Percentiles rank a stretch among this genome's conserved stretches.
Conservation (phyloP, 2,113 vertebrate species). For the Thamnophis sirtalis region DNA sequence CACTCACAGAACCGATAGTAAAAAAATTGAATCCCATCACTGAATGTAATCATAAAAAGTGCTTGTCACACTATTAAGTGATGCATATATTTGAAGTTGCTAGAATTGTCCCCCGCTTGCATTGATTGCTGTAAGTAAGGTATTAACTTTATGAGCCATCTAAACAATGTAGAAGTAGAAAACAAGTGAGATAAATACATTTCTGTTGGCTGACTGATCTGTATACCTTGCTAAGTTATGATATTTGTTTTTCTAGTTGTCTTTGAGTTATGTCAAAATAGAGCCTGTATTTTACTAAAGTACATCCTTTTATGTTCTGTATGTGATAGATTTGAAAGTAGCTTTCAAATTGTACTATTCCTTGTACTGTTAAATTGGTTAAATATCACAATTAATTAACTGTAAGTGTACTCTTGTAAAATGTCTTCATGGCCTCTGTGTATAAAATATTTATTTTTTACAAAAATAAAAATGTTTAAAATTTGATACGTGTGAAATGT, state of each 20-base stretch:
- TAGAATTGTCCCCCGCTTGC: background rate
- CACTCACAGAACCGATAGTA: too few species aligned
- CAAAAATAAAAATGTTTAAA: constrained; percentile 8
- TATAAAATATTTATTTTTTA: constrained; percentile 11
- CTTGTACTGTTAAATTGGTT: background rate
- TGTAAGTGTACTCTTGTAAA: background rate
- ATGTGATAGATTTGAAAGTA: background rate
- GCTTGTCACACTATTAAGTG: background rate
- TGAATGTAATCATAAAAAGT: background rate
- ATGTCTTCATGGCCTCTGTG: background rate
- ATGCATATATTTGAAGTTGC: background rate
- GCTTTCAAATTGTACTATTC: too few species aligned
- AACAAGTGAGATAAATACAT: background rate
- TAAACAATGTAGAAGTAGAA: background rate
- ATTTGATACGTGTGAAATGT: background rate
- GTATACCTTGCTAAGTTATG: background rate
- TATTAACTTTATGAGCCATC: background rate
- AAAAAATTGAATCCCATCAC: too few species aligned
- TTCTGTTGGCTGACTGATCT: background rate
- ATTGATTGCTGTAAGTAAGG: background rate
- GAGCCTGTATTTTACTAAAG: background rate
- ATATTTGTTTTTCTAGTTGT: background rate
- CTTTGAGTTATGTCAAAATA: background rate
- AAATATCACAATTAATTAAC: background rate
- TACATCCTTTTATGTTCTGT: background rate